Evolutionary conservation across 2,888 invertebrate genomes (phyloP).

Genomic region (Dicranocentrus wangi): DNA sequence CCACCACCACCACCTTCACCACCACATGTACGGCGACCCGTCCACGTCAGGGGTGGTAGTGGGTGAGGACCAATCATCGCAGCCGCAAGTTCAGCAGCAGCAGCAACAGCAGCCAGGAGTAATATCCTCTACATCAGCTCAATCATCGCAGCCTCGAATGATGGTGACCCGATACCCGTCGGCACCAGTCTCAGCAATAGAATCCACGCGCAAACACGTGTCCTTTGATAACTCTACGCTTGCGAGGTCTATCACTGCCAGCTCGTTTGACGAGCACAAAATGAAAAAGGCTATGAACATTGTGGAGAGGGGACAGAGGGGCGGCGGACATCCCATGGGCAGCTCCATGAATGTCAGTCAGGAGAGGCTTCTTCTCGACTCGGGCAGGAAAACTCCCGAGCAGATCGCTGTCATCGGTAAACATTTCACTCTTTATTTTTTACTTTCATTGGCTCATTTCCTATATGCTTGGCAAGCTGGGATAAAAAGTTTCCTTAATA

Average conservation of each 20-base stretch:
- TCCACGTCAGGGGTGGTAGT: not conserved
- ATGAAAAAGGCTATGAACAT: slow-evolving; percentile 65
- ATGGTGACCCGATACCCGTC: slow-evolving; percentile 67
- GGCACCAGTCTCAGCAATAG: slow-evolving; percentile 69
- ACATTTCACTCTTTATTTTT: not conserved
- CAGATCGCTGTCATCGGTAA: slow-evolving; percentile 21
- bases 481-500: no score
- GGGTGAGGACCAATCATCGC: no score
- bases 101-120: slow-evolving; percentile 11
- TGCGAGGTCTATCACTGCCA: slow-evolving; percentile 67
- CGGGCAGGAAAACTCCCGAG: slow-evolving; percentile 79
- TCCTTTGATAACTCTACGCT: slow-evolving; percentile 79
- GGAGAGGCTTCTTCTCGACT: slow-evolving; percentile 81
- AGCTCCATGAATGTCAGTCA: slow-evolving; percentile 75
- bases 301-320: slow-evolving; percentile 10
- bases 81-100: not conserved
- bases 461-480: no score
- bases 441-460: not conserved
- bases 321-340: slow-evolving; percentile 11
- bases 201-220: slow-evolving; percentile 82
- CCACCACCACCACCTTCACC: not conserved
- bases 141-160: slow-evolving; percentile 14
- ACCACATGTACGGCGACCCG: slow-evolving; percentile 7
- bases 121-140: not conserved
- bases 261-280: slow-evolving; percentile 71